Evolutionary conservation across 2,113 vertebrate species (phyloP), one percentile per base, ranked within the genome.

Genomic region (Anolis sagrei): DNA sequence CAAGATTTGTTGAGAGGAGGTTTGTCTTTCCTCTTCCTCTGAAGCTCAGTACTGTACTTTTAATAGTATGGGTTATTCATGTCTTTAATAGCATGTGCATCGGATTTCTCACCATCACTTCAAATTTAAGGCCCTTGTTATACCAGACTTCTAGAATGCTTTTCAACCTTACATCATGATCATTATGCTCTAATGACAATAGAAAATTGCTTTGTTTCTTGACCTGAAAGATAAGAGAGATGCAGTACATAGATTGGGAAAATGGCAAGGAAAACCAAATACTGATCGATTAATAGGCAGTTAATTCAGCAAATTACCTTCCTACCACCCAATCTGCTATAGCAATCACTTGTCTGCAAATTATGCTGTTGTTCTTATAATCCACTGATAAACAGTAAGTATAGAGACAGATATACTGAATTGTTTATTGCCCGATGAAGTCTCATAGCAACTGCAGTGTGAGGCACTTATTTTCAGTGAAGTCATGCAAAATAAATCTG

Each of bases 301-400:
- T 72, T 14, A 25, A 72, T 73, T 79, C 36, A 73, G 32, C 34
- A 74, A n/a, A 75, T 75, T 21, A 64, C 54, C 29, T 61, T 19
- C 10, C 23, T 36, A 16, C 7, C 36, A 73, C 9, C 51, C 34
- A 79, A 23, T 23, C 70, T 78, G 32, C 16, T 85, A 44, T 14
- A 70, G 32, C 54, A 62, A 19, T 44, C 34, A 62, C 1, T 32
- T 32, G 16, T 39, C 51, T 36, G 49, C 32, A 14, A 3, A n/a
- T 84, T 84, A 75, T 16, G 79, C 76, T 80, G n/a, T 82, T 39
- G 79, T 86, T 25, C 3, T 54, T 81, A 76, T 58, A n/a, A 5
- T 72, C 7, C 39, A 1, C 19, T 74, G 68, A 80, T 84, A 14
- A 54, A 84, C 1, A 62, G n/a, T 58, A 64, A 39, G 66, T 81